Base-by-base conservation (phyloP, 2,888 invertebrate species). In the Diarsia dahlii region DNA sequence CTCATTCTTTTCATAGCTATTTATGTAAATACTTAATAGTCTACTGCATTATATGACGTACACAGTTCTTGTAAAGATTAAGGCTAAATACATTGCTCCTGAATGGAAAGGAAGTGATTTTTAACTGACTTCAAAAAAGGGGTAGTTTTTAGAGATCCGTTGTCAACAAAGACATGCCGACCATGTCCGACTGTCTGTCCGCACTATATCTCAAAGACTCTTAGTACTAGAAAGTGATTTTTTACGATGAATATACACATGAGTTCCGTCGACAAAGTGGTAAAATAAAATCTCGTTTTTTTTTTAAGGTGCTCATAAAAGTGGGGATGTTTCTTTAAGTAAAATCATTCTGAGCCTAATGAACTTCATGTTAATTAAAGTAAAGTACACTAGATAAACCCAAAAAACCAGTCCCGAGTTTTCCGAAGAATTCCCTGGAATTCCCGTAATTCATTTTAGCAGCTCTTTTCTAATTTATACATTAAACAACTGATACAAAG, bases 1-100 rank as follows among this genome's bases (percentile, higher is more conserved):
- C 0, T 6, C 9, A n/a, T 48, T 3, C 0, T 56, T 54, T 56
- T 39, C 23, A 46, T 9, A 50, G 28, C n/a, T 18, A 9, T 48
- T 64, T 56, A 45, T 50, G 45, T 50, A 45, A 76, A 66, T 65
- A 39, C 39, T 64, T n/a, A 46, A 45, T 20, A 46, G 12, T 10
- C 13, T 48, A 5, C 20, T 48, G 28, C 28, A 64, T 58, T 58
- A n/a, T 1, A 58, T 28, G 23, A 10, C 23, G 6, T 58, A 3
- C 2, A 28, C 28, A 15, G 58, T 58, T 58, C 28, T 13, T 28
- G 58, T 9, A 58, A 58, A 15, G 8, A 58, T 15, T 28, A 28
- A 58, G 23, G 56, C 56, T 23, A 10, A 56, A 56, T 0, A 28
- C 2, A 23, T 13, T 56, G n/a, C 23, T 56, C 23, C 23, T 13